Conservation (phyloP, 2,888 invertebrate genomes). For the Fissipunctia ypsillon region DNA sequence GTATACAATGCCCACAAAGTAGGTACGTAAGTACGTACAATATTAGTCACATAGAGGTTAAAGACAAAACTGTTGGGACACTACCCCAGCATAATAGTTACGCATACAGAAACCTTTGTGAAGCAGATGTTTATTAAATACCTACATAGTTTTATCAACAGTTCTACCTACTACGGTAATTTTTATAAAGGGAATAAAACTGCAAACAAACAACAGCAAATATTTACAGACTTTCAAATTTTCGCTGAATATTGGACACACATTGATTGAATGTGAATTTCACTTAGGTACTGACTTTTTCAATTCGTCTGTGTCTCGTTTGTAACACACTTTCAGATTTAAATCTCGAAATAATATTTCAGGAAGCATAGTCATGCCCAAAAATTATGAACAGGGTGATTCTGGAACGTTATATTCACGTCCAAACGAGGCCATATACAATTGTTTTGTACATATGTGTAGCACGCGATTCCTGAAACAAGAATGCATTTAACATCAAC, state of each 20-base stretch:
- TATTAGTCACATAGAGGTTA: constrained; percentile 68
- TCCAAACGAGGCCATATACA: constrained; percentile 36
- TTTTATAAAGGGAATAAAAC: constrained; percentile 42
- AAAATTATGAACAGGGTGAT: constrained; percentile 7
- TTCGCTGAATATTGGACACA: constrained; percentile 23
- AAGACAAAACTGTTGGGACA: constrained; percentile 60
- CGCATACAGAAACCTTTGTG: constrained; percentile 64
- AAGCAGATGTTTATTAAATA: constrained; percentile 65
- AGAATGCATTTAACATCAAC: constrained; percentile 88
- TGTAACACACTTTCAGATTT: constrained; percentile 53
- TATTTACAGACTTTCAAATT: constrained; percentile 36
- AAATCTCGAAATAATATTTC: constrained; percentile 29
- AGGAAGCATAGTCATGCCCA: constrained; percentile 10
- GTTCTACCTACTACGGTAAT: constrained; percentile 38
- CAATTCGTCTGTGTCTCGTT: constrained; percentile 16
- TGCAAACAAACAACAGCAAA: constrained; percentile 32
- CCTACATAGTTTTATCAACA: constrained; percentile 57
- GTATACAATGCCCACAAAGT: constrained; percentile 64
- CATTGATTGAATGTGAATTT: constrained; percentile 33
- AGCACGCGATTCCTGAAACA: constrained; percentile 84
- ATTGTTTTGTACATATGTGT: constrained; percentile 72
- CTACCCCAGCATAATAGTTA: constrained; percentile 51
- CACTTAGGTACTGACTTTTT: constrained; percentile 29
- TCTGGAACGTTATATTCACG: not conserved
- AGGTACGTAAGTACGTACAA: constrained; percentile 49